phyloP scores from a whole-genome alignment of 2,113 vertebrate species.

The Pterophyllum scalare region DNA sequence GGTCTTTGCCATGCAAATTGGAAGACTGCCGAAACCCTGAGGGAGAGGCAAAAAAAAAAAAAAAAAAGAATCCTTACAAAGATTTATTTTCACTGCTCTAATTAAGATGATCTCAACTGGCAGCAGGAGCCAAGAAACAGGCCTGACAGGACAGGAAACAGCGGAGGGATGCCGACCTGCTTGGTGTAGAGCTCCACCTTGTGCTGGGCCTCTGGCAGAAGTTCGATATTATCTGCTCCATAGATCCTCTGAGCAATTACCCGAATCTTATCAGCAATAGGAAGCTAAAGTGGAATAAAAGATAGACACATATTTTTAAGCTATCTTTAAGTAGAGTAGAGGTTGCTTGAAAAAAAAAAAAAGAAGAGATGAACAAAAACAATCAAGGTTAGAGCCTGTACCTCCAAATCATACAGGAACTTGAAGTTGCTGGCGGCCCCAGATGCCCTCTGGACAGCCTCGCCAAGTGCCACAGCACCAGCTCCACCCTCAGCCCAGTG shows the following conservation, averaged over 20 bases:
- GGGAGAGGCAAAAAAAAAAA: neutral
- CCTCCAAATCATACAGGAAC: slow-evolving; percentile 93
- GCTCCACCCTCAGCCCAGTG: slow-evolving; percentile 97
- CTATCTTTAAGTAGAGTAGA: neutral
- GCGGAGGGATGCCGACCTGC: slow-evolving; percentile 82
- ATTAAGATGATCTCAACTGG: neutral
- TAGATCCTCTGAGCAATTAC: slow-evolving; percentile 96
- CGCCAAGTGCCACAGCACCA: slow-evolving; percentile 87
- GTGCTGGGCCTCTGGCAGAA: slow-evolving; percentile 91
- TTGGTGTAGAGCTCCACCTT: slow-evolving; percentile 93
- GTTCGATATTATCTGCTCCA: slow-evolving; percentile 92
- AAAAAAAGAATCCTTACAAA: neutral
- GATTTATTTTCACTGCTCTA: neutral
- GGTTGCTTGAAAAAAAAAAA: neutral
- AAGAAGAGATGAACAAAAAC: neutral
- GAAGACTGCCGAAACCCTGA: slow-evolving; percentile 92
- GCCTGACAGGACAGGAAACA: neutral
- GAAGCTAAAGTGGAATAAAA: slow-evolving; percentile 79
- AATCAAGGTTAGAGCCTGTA: slow-evolving; percentile 45
- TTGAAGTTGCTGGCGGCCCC: slow-evolving; percentile 87
- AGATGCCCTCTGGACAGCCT: slow-evolving; percentile 90
- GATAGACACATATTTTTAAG: neutral
- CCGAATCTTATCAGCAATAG: slow-evolving; percentile 91
- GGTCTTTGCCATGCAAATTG: slow-evolving; percentile 99
- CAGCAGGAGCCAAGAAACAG: neutral